These are phyloP conservation scores for Acanthosepion esculentum DNA, from an alignment of 2,888 invertebrate genomes.

Conservation along the genomic window DNA sequence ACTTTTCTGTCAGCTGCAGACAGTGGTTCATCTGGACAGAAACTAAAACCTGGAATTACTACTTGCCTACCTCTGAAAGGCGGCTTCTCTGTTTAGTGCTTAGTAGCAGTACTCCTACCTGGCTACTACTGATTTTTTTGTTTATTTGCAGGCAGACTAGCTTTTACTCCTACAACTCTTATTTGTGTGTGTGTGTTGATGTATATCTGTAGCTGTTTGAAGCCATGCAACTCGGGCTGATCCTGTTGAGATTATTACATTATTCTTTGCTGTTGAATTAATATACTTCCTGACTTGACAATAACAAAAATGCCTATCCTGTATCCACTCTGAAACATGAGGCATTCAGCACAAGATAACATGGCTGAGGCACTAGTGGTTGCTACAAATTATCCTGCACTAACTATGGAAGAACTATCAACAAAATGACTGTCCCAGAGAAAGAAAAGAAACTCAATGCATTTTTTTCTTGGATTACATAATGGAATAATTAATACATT, in stretches of 20 bases:
- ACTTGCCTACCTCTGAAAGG: not conserved
- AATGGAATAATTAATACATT: not conserved
- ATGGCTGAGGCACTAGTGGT: not conserved
- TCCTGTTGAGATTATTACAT: not conserved
- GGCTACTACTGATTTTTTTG: not conserved
- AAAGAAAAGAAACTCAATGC: not conserved
- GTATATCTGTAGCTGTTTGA: not conserved
- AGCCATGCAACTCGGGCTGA: not conserved
- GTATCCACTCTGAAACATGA: slow-evolving; percentile 38
- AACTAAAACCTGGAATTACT: slow-evolving; percentile 6
- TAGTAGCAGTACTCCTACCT: slow-evolving; percentile 6
- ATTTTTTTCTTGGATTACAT: not conserved
- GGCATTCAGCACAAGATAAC: slow-evolving; percentile 24
- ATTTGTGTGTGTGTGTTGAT: not conserved
- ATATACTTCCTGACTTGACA: slow-evolving; percentile 22
- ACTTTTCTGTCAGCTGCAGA: not conserved
- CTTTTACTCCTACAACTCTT: not conserved
- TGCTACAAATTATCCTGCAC: not conserved
- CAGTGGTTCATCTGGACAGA: slow-evolving; percentile 33
- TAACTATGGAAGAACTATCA: not conserved
- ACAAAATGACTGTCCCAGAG: not conserved
- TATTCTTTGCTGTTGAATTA: not conserved
- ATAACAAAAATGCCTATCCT: slow-evolving; percentile 33
- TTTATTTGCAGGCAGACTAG: slow-evolving; percentile 37
- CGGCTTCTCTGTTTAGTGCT: not conserved